phyloP scores from a whole-genome alignment of 2,797 vertebrate genomes.

The Gymnocypris eckloni region DNA sequence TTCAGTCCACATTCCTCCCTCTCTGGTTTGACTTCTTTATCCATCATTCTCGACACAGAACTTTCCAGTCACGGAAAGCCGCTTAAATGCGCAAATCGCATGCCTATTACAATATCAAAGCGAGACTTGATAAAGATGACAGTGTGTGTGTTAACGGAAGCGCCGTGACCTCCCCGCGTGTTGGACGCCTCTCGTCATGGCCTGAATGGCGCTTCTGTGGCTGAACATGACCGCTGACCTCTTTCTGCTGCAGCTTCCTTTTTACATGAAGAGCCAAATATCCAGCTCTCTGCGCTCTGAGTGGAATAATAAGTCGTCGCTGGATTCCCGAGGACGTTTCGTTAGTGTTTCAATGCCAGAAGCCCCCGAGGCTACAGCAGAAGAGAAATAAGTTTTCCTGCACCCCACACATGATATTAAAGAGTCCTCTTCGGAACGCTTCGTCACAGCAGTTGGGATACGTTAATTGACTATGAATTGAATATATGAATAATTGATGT shows the following conservation, averaged over 20 bases:
- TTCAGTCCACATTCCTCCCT: constrained; percentile 59
- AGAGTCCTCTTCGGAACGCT: constrained; percentile 27
- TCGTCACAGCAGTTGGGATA: constrained; percentile 41
- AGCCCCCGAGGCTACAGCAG: constrained; percentile 4
- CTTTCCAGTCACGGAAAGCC: constrained; percentile 55
- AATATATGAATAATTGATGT: constrained; percentile 52
- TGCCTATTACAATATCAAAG: constrained; percentile 69
- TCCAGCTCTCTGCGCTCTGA: constrained; percentile 53
- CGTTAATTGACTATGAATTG: constrained; percentile 50
- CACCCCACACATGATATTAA: constrained; percentile 23
- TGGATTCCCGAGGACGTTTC: constrained; percentile 25
- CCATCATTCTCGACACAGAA: constrained; percentile 56
- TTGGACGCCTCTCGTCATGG: constrained; percentile 54
- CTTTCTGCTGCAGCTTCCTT: constrained; percentile 61
- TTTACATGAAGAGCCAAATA: constrained; percentile 61
- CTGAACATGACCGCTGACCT: constrained; percentile 59
- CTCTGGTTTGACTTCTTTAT: constrained; percentile 41
- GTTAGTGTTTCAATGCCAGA: constrained; percentile 16
- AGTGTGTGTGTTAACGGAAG: constrained; percentile 68
- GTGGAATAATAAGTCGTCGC: constrained; percentile 52
- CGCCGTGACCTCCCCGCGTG: constrained; percentile 62
- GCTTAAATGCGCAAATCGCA: constrained; percentile 61
- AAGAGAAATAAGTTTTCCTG: constrained; percentile 19
- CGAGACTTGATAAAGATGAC: constrained; percentile 65
- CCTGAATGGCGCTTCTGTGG: constrained; percentile 66